Evolutionary conservation across 2,888 invertebrate genomes (phyloP).

Genomic region (Carabus problematicus): DNA sequence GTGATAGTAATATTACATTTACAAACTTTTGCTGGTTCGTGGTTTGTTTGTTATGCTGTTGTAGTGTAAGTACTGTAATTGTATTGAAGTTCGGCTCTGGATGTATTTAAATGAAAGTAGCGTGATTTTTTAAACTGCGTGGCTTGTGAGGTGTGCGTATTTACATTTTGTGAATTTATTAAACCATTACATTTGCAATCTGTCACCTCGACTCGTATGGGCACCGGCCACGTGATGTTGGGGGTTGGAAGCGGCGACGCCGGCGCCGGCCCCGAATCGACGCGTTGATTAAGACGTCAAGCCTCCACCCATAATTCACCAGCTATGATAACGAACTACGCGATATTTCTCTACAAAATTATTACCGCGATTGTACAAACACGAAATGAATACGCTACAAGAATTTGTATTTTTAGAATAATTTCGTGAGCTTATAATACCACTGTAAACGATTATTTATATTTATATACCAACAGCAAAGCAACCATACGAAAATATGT

Average conservation of each 20-base stretch:
- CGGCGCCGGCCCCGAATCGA: conserved; percentile 5
- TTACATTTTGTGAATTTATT: conserved; percentile 42
- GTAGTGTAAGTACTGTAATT: too few species aligned
- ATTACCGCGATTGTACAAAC: conserved; percentile 25
- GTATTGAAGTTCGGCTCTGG: too few species aligned
- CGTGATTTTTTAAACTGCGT: not conserved
- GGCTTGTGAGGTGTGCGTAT: conserved; percentile 31
- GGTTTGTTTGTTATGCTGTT: too few species aligned
- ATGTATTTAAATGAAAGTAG: too few species aligned
- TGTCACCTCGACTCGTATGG: conserved; percentile 12
- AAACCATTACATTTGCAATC: conserved; percentile 33
- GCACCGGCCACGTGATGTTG: not conserved
- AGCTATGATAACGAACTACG: conserved; percentile 15
- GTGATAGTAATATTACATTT: too few species aligned
- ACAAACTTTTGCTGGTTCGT: too few species aligned
- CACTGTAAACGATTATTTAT: too few species aligned
- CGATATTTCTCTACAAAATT: conserved; percentile 8
- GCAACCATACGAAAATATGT: too few species aligned
- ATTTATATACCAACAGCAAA: too few species aligned
- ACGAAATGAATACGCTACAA: conserved; percentile 16
- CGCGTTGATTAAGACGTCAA: conserved; percentile 30
- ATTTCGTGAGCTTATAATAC: too few species aligned
- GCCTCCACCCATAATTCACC: conserved; percentile 15
- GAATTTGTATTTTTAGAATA: too few species aligned
- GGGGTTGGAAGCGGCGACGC: conserved; percentile 8